These are phyloP conservation scores for Branchinecta lynchi DNA, from an alignment of 1,140 invertebrate genomes.

Conservation along the genomic window DNA sequence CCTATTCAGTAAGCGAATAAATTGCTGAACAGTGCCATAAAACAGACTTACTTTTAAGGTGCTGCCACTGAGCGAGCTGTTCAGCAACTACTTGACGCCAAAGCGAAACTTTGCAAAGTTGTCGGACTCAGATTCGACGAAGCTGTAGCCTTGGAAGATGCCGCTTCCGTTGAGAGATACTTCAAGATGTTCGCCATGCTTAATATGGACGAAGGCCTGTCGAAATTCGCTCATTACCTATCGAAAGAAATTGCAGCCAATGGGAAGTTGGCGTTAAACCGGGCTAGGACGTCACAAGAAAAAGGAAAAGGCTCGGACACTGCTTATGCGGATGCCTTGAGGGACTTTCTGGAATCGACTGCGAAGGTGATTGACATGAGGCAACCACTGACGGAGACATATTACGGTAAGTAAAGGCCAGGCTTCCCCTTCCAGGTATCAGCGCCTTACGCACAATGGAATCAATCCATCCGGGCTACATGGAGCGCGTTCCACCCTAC, in stretches of 20 bases:
- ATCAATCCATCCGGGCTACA: too few relatives aligned
- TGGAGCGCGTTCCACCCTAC: too few relatives aligned
- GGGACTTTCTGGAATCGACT: slow-evolving; percentile 70
- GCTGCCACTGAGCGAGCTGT: slow-evolving; percentile 42
- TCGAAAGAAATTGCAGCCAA: neutral
- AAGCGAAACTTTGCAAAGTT: slow-evolving; percentile 51
- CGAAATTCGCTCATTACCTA: slow-evolving; percentile 80
- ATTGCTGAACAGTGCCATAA: too few relatives aligned
- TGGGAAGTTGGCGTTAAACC: neutral
- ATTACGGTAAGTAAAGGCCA: slow-evolving; percentile 50
- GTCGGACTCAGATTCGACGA: slow-evolving; percentile 75
- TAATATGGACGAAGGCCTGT: slow-evolving; percentile 74
- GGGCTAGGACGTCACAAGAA: neutral
- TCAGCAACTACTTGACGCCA: slow-evolving; percentile 68
- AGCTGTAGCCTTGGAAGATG: slow-evolving; percentile 71
- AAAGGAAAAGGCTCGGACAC: neutral
- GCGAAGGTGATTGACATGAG: slow-evolving; percentile 76
- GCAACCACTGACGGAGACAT: slow-evolving; percentile 82
- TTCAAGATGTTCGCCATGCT: slow-evolving; percentile 96
- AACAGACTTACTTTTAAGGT: slow-evolving; percentile 30
- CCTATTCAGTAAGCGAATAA: too few relatives aligned
- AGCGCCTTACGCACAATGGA: too few relatives aligned
- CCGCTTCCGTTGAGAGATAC: slow-evolving; percentile 81
- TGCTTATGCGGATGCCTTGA: slow-evolving; percentile 66
- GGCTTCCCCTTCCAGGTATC: too few relatives aligned